phyloP scores from a whole-genome alignment of 2,888 invertebrate species.

The Antheraea yamamai region DNA sequence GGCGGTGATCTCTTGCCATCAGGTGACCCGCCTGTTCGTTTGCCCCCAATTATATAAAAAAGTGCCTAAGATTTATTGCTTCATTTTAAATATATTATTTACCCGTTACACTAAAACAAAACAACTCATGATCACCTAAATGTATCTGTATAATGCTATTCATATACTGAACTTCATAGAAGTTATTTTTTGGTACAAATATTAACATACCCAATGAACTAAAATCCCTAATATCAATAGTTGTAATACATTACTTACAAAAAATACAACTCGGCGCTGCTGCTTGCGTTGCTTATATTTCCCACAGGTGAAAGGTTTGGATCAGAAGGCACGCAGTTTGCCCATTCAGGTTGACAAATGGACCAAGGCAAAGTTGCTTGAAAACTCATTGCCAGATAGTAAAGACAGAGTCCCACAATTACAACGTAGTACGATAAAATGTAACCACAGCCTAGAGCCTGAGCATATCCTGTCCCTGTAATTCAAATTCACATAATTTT shows the following conservation, averaged over 20 bases:
- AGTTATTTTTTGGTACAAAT: too few relatives aligned
- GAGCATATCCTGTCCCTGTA: constrained; percentile 86
- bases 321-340: constrained; percentile 66
- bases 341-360: constrained; percentile 83
- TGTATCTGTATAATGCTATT: too few relatives aligned
- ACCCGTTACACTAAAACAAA: too few relatives aligned
- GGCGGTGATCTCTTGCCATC: too few relatives aligned
- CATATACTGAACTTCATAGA: too few relatives aligned
- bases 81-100: too few relatives aligned
- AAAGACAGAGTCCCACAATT: constrained; percentile 87
- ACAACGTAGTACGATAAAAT: constrained; percentile 90
- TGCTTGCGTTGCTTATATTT: constrained; percentile 49
- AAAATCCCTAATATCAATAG: background rate
- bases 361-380: constrained; percentile 88
- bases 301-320: constrained; percentile 37
- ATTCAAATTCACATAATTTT: constrained; percentile 21
- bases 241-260: constrained; percentile 59
- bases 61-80: too few relatives aligned
- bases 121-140: too few relatives aligned
- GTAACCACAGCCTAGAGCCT: constrained; percentile 82
- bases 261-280: constrained; percentile 84
- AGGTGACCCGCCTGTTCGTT: too few relatives aligned
- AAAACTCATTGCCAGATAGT: constrained; percentile 88
- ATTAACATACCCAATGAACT: background rate
- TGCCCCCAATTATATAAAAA: too few relatives aligned